Evolutionary conservation across 2,888 invertebrate genomes (phyloP).

Genomic region (Eretmocerus hayati): DNA sequence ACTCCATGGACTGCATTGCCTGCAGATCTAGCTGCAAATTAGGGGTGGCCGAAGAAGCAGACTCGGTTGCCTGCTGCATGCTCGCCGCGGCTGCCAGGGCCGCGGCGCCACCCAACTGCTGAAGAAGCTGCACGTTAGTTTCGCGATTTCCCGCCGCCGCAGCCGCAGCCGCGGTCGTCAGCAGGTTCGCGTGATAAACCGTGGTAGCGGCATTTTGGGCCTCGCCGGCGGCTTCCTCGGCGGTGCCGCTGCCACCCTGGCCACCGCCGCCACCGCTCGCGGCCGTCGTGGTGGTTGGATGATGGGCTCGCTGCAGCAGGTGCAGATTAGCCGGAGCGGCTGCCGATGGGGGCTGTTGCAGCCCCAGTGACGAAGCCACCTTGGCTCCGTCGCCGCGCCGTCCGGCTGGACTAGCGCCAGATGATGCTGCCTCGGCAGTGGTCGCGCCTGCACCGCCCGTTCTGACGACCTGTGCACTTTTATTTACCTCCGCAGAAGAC

Average conservation of each 20-base stretch:
- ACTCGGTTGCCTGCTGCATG: constrained; percentile 64
- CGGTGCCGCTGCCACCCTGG: constrained; percentile 2
- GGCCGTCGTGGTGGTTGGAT: constrained; percentile 32
- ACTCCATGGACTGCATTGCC: constrained; percentile 93
- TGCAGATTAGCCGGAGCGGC: constrained; percentile 48
- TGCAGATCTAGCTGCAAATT: constrained; percentile 69
- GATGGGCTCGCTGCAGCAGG: constrained; percentile 40
- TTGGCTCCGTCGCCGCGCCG: constrained; percentile 42
- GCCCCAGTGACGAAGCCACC: constrained; percentile 48
- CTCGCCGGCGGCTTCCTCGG: background rate
- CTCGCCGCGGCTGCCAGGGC: constrained; percentile 48
- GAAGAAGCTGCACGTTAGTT: too few species aligned
- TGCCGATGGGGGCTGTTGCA: constrained; percentile 47
- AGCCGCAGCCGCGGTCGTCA: constrained; percentile 43
- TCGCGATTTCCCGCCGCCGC: too few species aligned
- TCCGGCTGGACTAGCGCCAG: background rate
- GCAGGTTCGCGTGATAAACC: constrained; percentile 45
- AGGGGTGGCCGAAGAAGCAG: constrained; percentile 52
- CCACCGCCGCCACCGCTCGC: constrained; percentile 30
- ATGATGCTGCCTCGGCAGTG: background rate
- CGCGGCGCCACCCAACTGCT: constrained; percentile 41
- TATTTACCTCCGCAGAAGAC: background rate
- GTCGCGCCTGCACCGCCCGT: background rate
- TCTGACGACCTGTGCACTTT: background rate
- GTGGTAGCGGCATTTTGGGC: constrained; percentile 28